These are phyloP conservation scores for Cancer borealis DNA, from an alignment of 2,888 invertebrate genomes.

Conservation along the genomic window DNA sequence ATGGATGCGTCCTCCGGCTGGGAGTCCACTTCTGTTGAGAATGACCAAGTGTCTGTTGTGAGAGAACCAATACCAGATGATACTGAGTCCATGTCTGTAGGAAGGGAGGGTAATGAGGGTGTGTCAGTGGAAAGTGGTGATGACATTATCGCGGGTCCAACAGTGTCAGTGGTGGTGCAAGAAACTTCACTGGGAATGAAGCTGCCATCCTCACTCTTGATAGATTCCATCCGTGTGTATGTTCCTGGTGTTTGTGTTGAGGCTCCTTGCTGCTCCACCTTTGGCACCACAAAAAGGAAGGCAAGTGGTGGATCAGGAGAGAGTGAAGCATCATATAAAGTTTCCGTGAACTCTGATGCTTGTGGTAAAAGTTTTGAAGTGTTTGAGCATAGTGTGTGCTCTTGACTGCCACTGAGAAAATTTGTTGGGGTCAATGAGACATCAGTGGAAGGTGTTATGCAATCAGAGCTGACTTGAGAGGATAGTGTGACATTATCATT, in stretches of 20 bases:
- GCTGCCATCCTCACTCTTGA: background rate
- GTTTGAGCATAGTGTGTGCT: slow-evolving; percentile 55
- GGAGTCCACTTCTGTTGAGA: slow-evolving; percentile 52
- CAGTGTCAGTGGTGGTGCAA: slow-evolving; percentile 41
- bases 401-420: slow-evolving; percentile 59
- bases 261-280: background rate
- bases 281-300: background rate
- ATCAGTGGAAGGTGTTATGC: slow-evolving; percentile 56
- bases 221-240: background rate
- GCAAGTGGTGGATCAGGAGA: background rate
- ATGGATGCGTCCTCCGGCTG: slow-evolving; percentile 41
- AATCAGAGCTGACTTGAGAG: slow-evolving; percentile 41
- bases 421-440: slow-evolving; percentile 54
- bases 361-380: slow-evolving; percentile 66
- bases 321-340: background rate
- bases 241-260: slow-evolving; percentile 22
- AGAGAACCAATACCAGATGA: slow-evolving; percentile 70
- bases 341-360: slow-evolving; percentile 45
- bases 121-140: slow-evolving; percentile 72
- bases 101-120: slow-evolving; percentile 73
- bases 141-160: slow-evolving; percentile 61
- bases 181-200: slow-evolving; percentile 23
- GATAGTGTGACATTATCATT: slow-evolving; percentile 65
- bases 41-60: slow-evolving; percentile 63
- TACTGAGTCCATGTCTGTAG: slow-evolving; percentile 72